Conservation (phyloP, 2,888 invertebrate species). For the Mantis religiosa region DNA sequence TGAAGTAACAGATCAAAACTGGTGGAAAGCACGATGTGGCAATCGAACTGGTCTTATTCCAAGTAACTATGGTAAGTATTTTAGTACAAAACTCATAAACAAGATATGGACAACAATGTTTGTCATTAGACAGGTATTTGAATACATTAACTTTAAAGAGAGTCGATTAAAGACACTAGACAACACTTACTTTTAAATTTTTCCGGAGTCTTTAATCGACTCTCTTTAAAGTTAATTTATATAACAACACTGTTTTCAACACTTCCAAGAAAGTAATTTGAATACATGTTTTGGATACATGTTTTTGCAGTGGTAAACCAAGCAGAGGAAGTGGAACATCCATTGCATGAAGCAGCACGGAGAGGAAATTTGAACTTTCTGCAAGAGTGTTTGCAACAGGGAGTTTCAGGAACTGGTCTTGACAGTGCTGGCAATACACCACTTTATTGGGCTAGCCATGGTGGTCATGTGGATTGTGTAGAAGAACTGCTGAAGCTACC, state of each 20-base stretch:
- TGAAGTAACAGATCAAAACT: slow-evolving; percentile 48
- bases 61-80: slow-evolving; percentile 53
- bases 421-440: slow-evolving; percentile 63
- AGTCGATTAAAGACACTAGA: too few relatives aligned
- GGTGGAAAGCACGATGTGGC: slow-evolving; percentile 56
- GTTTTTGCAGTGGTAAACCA: slow-evolving; percentile 50
- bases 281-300: slow-evolving; percentile 4
- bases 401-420: slow-evolving; percentile 59
- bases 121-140: too few relatives aligned
- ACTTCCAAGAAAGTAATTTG: too few relatives aligned
- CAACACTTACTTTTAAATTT: too few relatives aligned
- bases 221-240: too few relatives aligned
- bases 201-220: too few relatives aligned
- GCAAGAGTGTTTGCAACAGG: slow-evolving; percentile 55
- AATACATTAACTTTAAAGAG: too few relatives aligned
- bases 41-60: slow-evolving; percentile 54
- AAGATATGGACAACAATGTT: too few relatives aligned
- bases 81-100: too few relatives aligned
- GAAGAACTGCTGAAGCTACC: slow-evolving; percentile 48
- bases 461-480: slow-evolving; percentile 56
- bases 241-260: too few relatives aligned
- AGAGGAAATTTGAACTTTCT: slow-evolving; percentile 58
- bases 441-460: slow-evolving; percentile 61
- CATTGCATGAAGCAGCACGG: slow-evolving; percentile 62
- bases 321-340: slow-evolving; percentile 55